Conservation (phyloP, 2,888 invertebrate species). For the Caenorhabditis sinica region DNA sequence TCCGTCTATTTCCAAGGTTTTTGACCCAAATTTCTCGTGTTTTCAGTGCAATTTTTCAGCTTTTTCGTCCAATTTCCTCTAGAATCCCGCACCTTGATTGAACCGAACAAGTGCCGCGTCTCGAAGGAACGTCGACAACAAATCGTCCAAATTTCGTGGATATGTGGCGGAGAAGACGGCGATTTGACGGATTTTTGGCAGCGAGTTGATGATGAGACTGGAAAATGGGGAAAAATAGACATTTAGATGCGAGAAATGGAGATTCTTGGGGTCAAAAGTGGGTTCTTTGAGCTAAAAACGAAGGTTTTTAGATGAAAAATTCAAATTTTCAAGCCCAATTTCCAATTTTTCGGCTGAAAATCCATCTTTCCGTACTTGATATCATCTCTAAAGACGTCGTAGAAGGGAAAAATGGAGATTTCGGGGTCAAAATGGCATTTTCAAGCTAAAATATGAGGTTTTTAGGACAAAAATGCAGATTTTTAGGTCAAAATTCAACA, state of each 20-base stretch:
- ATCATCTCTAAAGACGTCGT: constrained; percentile 88
- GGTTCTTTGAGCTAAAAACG: neutral
- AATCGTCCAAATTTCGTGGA: constrained; percentile 88
- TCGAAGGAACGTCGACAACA: constrained; percentile 87
- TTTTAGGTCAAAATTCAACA: neutral
- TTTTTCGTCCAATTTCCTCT: too few relatives aligned
- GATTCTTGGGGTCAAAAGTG: neutral
- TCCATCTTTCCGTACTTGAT: constrained; percentile 87
- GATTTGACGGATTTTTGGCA: constrained; percentile 91
- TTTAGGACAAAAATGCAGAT: neutral
- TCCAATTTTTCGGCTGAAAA: neutral
- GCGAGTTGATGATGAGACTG: constrained; percentile 88
- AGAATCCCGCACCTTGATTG: constrained; percentile 85
- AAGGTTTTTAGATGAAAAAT: neutral
- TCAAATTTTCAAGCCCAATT: neutral
- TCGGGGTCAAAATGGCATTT: neutral
- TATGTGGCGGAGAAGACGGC: constrained; percentile 96
- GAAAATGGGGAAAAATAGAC: neutral
- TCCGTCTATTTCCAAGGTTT: neutral
- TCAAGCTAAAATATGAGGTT: neutral
- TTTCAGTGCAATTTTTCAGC: too few relatives aligned
- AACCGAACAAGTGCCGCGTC: constrained; percentile 84
- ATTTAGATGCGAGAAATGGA: neutral
- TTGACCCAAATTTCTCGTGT: too few relatives aligned
- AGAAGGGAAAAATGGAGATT: neutral